A percentile compares a stretch with the other conserved stretches of the same genome.
These are phyloP conservation scores for Villa cingulata DNA, from an alignment of 2,888 invertebrate species.

Conservation along the genomic window DNA sequence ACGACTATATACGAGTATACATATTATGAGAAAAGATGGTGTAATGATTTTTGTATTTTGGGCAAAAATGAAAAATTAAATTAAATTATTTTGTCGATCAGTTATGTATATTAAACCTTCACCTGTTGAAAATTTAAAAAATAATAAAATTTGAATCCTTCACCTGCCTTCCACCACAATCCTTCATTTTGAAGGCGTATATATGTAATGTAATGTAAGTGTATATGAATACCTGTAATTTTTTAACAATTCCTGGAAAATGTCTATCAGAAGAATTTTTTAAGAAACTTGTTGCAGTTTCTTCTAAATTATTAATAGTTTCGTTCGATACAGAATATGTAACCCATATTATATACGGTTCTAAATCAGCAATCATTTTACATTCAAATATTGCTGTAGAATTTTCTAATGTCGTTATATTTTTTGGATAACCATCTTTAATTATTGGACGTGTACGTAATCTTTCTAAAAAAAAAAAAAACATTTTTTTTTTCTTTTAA, in stretches of 20 bases:
- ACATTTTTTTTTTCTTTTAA: no score
- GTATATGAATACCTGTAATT: constrained; percentile 6
- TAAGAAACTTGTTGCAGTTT: neutral
- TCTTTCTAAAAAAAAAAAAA: constrained; percentile 47
- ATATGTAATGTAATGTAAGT: no score
- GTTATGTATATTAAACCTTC: no score
- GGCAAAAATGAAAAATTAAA: no score
- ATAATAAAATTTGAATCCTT: no score
- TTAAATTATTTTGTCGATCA: no score
- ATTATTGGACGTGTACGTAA: constrained; percentile 75
- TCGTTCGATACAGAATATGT: constrained; percentile 38
- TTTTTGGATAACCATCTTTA: constrained; percentile 65
- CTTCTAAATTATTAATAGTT: constrained; percentile 26
- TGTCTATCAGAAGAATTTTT: constrained; percentile 2
- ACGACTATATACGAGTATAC: no score
- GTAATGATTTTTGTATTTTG: no score
- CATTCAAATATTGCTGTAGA: constrained; percentile 61
- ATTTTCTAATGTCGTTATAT: constrained; percentile 62
- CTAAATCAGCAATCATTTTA: constrained; percentile 68
- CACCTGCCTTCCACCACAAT: neutral
- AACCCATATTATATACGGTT: constrained; percentile 71
- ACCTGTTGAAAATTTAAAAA: neutral
- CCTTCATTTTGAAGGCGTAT: no score
- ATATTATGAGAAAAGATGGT: no score
- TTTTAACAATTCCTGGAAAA: neutral